Conservation (phyloP, 2,113 vertebrate species). For the Gnathonemus longibarbis region DNA sequence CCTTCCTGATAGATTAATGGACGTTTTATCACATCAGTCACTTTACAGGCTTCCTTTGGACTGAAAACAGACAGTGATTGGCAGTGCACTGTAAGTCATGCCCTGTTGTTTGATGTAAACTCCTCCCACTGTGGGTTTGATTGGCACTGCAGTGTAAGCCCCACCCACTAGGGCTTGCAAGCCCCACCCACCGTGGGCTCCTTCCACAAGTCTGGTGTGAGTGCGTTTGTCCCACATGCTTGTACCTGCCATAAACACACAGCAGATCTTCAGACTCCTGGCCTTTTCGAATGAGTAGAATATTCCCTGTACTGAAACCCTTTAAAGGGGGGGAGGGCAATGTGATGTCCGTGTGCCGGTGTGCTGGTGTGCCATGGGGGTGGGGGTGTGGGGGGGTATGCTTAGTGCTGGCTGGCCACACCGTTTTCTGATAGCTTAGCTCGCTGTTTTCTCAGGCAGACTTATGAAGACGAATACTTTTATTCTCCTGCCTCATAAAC, state of each 20-base stretch:
- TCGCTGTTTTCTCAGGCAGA: conserved; percentile 41
- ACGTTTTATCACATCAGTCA: not conserved
- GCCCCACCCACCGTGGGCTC: not conserved
- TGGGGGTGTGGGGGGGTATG: not conserved
- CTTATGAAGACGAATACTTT: conserved; percentile 44
- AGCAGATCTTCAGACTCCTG: not conserved
- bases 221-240: not conserved
- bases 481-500: conserved; percentile 36
- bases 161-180: not conserved
- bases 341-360: not conserved
- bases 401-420: conserved; percentile 21
- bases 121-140: not conserved
- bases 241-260: not conserved
- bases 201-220: not conserved
- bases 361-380: not conserved
- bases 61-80: not conserved
- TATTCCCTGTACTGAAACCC: not conserved
- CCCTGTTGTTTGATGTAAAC: not conserved
- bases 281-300: not conserved
- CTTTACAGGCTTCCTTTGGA: not conserved
- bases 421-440: conserved; percentile 33
- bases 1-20: not conserved
- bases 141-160: not conserved
- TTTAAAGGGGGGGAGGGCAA: not conserved
- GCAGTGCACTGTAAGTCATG: not conserved